Conservation (phyloP, 64 coral and sea anemone genomes). For the Actinia equina region DNA sequence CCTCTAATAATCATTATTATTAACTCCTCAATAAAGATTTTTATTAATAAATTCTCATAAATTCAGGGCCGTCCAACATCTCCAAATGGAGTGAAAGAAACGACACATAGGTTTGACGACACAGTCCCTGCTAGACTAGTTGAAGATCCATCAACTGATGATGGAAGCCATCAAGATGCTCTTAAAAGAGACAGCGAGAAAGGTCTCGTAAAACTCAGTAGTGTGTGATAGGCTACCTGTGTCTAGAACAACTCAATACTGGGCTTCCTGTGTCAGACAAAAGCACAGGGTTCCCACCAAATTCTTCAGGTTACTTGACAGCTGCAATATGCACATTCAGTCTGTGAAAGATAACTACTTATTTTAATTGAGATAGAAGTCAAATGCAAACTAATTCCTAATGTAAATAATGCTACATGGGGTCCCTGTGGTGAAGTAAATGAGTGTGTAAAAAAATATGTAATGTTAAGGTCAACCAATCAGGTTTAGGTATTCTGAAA, state of each 20-base stretch:
- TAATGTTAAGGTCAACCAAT: no score
- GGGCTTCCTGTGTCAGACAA: slow-evolving; percentile 4
- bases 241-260: background rate
- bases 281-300: background rate
- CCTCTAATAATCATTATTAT: no score
- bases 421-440: background rate
- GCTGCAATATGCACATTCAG: no score
- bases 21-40: no score
- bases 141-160: slow-evolving; percentile 26
- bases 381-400: background rate
- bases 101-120: slow-evolving; percentile 22
- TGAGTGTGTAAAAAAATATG: no score
- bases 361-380: background rate
- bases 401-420: background rate
- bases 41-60: background rate
- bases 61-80: background rate
- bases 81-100: slow-evolving; percentile 29
- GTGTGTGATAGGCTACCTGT: slow-evolving; percentile 49
- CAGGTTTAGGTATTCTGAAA: no score
- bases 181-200: slow-evolving; percentile 89
- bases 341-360: background rate
- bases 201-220: slow-evolving; percentile 89
- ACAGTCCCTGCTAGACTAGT: slow-evolving; percentile 15
- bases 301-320: no score
- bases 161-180: slow-evolving; percentile 46